These are phyloP conservation scores for Nothocercus julius DNA, from an alignment of 2,113 vertebrate species.

Conservation along the genomic window DNA sequence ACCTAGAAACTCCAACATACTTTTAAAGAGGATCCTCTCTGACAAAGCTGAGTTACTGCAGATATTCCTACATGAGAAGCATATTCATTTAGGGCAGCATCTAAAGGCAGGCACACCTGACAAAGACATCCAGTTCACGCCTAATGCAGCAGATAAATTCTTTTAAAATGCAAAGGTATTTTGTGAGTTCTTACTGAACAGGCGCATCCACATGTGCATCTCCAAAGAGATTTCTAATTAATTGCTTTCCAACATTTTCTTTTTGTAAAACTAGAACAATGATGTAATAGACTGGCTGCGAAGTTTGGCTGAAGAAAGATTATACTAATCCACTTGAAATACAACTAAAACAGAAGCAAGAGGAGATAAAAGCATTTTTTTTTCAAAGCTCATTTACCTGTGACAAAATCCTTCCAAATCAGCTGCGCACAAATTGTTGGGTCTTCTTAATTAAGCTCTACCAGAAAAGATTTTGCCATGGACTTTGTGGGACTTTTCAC, in stretches of 20 bases:
- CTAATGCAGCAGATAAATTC: background rate
- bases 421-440: background rate
- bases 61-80: background rate
- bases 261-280: constrained; percentile 38
- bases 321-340: constrained; percentile 59
- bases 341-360: constrained; percentile 7
- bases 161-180: background rate
- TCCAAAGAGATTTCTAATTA: constrained; percentile 46
- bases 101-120: background rate
- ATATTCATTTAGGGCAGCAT: background rate
- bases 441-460: background rate
- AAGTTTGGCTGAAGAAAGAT: constrained; percentile 7
- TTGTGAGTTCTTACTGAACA: constrained; percentile 19
- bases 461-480: background rate
- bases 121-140: background rate
- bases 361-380: constrained; percentile 27
- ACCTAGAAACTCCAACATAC: background rate
- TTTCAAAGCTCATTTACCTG: constrained; percentile 41
- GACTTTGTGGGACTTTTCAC: background rate
- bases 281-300: background rate
- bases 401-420: constrained; percentile 25
- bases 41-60: background rate
- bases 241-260: constrained; percentile 32
- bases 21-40: background rate
- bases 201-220: background rate